Evolutionary conservation across 2,888 invertebrate genomes (phyloP).

Genomic region (Papilio gigon): DNA sequence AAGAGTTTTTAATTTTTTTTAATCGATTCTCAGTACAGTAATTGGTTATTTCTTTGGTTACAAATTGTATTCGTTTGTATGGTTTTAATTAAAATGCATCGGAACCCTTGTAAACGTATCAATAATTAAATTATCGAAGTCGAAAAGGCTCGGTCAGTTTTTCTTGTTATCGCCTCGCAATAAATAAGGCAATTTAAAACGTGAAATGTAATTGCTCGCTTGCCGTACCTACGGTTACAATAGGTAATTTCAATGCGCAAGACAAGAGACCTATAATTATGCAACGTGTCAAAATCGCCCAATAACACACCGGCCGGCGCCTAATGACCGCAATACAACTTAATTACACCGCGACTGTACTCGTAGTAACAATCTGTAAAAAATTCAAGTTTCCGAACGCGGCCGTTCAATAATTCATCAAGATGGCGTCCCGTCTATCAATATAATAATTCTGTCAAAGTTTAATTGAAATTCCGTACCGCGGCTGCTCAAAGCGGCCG

Average conservation of each 20-base stretch:
- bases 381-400: constrained; percentile 52
- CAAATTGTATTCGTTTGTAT: background rate
- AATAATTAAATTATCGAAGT: constrained; percentile 17
- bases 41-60: background rate
- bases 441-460: constrained; percentile 81
- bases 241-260: constrained; percentile 27
- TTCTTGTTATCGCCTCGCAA: constrained; percentile 8
- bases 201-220: constrained; percentile 24
- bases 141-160: background rate
- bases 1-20: background rate
- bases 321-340: constrained; percentile 44
- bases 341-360: constrained; percentile 47
- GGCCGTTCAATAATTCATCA: constrained; percentile 71
- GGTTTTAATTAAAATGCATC: constrained; percentile 12
- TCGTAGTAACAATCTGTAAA: constrained; percentile 57
- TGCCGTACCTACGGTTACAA: background rate
- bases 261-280: constrained; percentile 35
- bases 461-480: constrained; percentile 78
- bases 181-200: constrained; percentile 36
- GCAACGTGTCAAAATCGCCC: constrained; percentile 43
- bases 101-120: background rate
- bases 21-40: background rate
- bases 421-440: constrained; percentile 73
- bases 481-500: constrained; percentile 60
- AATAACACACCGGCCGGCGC: constrained; percentile 37